phyloP scores from a whole-genome alignment of 2,888 invertebrate species.

The Lithophane ornitopus region DNA sequence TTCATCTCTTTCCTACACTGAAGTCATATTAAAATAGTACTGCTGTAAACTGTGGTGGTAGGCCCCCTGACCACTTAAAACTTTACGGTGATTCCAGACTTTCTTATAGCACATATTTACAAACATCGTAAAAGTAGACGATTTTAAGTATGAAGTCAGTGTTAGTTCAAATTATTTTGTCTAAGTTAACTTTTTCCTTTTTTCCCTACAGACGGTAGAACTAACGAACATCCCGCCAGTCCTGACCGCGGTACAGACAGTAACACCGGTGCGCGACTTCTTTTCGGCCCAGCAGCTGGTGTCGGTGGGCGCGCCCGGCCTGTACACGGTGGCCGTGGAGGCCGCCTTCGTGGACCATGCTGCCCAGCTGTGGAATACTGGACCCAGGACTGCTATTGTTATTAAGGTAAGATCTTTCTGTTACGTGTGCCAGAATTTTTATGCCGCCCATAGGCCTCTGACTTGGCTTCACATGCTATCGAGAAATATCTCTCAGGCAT shows the following conservation, averaged over 20 bases:
- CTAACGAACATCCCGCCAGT: conserved; percentile 80
- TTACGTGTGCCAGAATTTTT: no score
- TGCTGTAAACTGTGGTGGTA: no score
- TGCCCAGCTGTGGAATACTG: conserved; percentile 97
- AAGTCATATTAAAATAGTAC: no score
- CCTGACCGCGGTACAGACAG: conserved; percentile 94
- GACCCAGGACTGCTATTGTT: conserved; percentile 94
- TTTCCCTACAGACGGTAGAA: conserved; percentile 79
- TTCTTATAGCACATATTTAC: no score
- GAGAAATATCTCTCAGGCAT: no score
- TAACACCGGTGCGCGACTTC: conserved; percentile 97
- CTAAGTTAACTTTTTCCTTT: neutral
- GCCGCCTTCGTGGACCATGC: conserved; percentile 96
- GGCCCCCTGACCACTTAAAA: no score
- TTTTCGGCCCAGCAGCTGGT: conserved; percentile 98
- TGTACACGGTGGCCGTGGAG: conserved; percentile 93
- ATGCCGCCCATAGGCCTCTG: no score
- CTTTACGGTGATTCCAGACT: no score
- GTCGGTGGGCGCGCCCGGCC: conserved; percentile 89
- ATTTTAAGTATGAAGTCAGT: no score
- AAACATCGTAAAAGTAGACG: no score
- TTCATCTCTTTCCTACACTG: no score
- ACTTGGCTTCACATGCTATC: no score
- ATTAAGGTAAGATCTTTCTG: conserved; percentile 91
- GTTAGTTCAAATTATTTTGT: neutral